Evolutionary conservation across 2,888 invertebrate species (phyloP).

Genomic region (Luperina testacea): DNA sequence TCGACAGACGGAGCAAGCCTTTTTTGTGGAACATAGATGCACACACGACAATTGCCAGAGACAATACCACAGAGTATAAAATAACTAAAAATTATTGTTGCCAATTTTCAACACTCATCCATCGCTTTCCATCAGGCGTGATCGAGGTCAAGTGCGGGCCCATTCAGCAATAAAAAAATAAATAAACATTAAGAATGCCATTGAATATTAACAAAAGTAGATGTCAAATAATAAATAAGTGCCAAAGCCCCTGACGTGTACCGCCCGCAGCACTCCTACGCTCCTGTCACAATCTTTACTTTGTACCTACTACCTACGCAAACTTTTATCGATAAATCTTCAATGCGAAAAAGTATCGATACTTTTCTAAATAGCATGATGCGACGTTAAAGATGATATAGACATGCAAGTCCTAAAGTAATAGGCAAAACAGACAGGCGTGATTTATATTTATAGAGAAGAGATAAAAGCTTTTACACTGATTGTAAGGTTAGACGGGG

Average conservation of each 20-base stretch:
- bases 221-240: not conserved
- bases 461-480: conserved; percentile 65
- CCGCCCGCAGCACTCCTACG: not conserved
- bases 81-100: no score
- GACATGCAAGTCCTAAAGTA: conserved; percentile 59
- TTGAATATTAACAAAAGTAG: not conserved
- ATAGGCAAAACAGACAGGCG: conserved; percentile 43
- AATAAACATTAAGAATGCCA: not conserved
- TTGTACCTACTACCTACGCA: not conserved
- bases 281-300: not conserved
- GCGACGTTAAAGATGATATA: conserved; percentile 37
- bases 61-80: no score
- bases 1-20: no score
- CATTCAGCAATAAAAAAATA: not conserved
- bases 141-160: no score
- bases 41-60: no score
- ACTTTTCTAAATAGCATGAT: conserved; percentile 20
- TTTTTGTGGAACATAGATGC: no score
- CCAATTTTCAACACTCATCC: no score
- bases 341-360: conserved; percentile 22
- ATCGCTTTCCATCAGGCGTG: no score
- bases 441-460: conserved; percentile 62
- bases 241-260: not conserved
- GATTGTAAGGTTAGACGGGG: conserved; percentile 60
- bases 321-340: conserved; percentile 30